Conservation (phyloP, 2,113 vertebrate genomes). For the Indri indri region DNA sequence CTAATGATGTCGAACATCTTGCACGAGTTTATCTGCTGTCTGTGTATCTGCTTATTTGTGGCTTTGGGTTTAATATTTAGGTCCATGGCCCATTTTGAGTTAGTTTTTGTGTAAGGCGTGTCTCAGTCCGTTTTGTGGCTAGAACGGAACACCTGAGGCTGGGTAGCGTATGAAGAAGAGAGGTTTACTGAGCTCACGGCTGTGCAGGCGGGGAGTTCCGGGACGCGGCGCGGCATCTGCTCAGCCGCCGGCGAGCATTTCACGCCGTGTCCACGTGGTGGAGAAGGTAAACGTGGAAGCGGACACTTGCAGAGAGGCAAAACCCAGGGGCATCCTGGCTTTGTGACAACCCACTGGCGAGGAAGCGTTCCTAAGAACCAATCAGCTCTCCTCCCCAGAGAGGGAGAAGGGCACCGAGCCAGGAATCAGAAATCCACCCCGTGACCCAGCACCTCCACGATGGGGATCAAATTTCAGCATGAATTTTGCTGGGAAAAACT, state of each 20-base stretch:
- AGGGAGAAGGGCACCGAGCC: no score
- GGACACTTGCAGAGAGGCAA: not conserved
- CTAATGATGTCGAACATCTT: accelerated
- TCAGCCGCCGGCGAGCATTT: not conserved
- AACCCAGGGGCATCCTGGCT: not conserved
- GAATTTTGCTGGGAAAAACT: not conserved
- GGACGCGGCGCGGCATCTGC: not conserved
- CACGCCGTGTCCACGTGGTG: not conserved
- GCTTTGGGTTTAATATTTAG: not conserved
- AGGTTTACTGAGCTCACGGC: not conserved
- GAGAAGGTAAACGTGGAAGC: not conserved
- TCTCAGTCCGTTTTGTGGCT: not conserved
- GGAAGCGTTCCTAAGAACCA: not conserved
- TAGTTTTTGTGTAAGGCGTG: not conserved
- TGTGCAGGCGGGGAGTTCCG: not conserved
- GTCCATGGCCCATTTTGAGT: not conserved
- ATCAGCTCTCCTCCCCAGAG: not conserved
- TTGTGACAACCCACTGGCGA: not conserved
- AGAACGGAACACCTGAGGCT: not conserved
- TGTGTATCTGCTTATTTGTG: accelerated
- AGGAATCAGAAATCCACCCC: not conserved
- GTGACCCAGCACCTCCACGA: not conserved
- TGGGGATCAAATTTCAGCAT: no score
- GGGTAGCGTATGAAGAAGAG: not conserved
- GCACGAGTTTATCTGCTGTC: accelerated